Evolutionary conservation across 2,888 invertebrate species (phyloP), one percentile per base, ranked within the genome.

Genomic region (Netelia melanura): DNA sequence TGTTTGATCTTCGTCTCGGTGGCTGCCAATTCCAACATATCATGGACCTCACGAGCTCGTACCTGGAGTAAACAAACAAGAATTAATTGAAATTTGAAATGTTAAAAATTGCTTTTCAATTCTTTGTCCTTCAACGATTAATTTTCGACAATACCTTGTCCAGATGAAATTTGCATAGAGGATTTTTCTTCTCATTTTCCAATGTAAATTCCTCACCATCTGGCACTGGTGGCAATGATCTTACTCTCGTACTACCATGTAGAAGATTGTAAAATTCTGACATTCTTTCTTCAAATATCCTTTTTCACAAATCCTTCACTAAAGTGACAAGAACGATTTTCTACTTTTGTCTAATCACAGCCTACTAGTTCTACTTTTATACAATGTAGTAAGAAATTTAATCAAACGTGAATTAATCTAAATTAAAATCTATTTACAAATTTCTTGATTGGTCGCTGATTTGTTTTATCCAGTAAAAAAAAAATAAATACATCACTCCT

Each of bases 1-100:
- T 84, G 71, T 64, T 78, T 78, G 23, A 84, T 86, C 71, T 86
- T 89, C 3, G 75, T 84, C 52, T 86, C 86, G 23, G 64, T 78
- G 43, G 88, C 87, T 71, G 83, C 74, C 54, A 86, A 67, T 81
- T 89, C 87, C 56, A 89, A 48, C 84, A 87, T 75, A 62, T 88
- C 81, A 43, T 86, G 70, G 68, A 89, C 84, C 82, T 88, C 86
- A n/a, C 70, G 68, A 0, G 76, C 67, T 44, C 86, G 88, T 25
- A 86, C 72, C 90, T 90, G 9, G 8, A 70, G 44, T 21, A 23
- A 52, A 71, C 5, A 76, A 17, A 56, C 68, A 65, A 64, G 67
- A 75, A 79, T 54, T 43, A 23, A 9, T 38, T 38, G 6, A 3
- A 48, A n/a, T 64, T 25, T 23, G 17, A 3, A n/a, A 9, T 65